Evolutionary conservation across 2,888 invertebrate species (phyloP).

Genomic region (Cantharis flavilabris): DNA sequence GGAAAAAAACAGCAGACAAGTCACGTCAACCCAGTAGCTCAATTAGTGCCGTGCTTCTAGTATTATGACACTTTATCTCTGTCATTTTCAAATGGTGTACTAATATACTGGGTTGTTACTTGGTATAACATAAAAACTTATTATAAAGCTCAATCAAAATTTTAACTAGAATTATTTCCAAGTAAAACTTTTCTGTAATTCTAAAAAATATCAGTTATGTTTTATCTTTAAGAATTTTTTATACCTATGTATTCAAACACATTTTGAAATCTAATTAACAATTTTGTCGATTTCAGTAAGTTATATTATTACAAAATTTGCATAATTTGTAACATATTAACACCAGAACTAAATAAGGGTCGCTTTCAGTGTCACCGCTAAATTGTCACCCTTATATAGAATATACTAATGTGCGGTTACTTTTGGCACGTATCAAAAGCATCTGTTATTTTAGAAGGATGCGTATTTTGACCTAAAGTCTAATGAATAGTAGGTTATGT

Average conservation of each 20-base stretch:
- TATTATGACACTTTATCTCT: conserved; percentile 18
- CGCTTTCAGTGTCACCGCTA: not conserved
- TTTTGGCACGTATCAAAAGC: not conserved
- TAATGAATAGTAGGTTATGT: not conserved
- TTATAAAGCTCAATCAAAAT: conserved; percentile 1
- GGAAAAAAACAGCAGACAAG: conserved; percentile 12
- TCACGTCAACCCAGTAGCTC: conserved; percentile 15
- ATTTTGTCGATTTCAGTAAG: not conserved
- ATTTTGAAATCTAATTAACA: not conserved
- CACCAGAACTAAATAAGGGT: not conserved
- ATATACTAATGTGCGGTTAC: not conserved
- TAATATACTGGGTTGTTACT: conserved; percentile 11
- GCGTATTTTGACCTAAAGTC: not conserved
- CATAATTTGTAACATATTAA: not conserved
- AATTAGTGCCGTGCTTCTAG: conserved; percentile 16
- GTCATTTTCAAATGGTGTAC: conserved; percentile 18
- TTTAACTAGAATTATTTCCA: not conserved
- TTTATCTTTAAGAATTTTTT: not conserved
- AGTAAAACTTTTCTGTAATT: not conserved
- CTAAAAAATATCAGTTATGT: not conserved
- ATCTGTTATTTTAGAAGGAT: not conserved
- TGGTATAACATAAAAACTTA: conserved; percentile 5
- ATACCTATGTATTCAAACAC: not conserved
- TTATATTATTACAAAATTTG: not conserved
- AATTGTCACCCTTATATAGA: not conserved